Percentiles rank a stretch among this genome's conserved stretches.
These are phyloP conservation scores for Copsychus sechellarum DNA, from an alignment of 2,113 vertebrate genomes.

Conservation along the genomic window DNA sequence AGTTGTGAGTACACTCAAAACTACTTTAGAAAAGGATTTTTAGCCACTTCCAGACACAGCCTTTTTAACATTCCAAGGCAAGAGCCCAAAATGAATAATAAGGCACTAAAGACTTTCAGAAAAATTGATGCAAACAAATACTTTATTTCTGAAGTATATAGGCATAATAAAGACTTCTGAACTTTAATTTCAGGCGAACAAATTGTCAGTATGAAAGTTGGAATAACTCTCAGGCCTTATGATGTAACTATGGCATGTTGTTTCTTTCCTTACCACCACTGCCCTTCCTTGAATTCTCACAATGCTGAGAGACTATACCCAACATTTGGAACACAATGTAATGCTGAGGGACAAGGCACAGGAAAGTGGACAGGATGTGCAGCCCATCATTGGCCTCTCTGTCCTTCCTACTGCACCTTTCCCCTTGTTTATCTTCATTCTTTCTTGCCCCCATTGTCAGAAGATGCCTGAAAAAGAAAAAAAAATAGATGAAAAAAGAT, in stretches of 20 bases:
- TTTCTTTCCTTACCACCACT: not conserved
- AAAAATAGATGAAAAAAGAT: rapidly evolving
- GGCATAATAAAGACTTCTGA: not conserved
- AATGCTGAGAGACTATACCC: not conserved
- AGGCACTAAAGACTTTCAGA: not conserved
- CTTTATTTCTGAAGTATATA: not conserved
- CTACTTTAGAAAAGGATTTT: not conserved
- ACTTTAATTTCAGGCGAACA: not conserved
- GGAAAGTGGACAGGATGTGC: not conserved
- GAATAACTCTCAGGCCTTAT: not conserved
- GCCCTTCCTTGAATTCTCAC: not conserved
- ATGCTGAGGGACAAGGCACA: not conserved
- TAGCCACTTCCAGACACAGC: not conserved
- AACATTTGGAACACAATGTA: not conserved
- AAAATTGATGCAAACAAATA: not conserved
- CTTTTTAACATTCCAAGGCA: not conserved
- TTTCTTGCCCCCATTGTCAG: not conserved
- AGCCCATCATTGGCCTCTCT: not conserved
- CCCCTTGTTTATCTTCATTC: not conserved
- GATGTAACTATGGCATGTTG: rapidly evolving
- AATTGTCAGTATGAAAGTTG: not conserved
- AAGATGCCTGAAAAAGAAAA: not conserved
- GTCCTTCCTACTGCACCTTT: not conserved
- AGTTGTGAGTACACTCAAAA: not conserved
- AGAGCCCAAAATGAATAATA: not conserved